Conservation (phyloP, 1,140 invertebrate genomes). For the Agrilus planipennis region DNA sequence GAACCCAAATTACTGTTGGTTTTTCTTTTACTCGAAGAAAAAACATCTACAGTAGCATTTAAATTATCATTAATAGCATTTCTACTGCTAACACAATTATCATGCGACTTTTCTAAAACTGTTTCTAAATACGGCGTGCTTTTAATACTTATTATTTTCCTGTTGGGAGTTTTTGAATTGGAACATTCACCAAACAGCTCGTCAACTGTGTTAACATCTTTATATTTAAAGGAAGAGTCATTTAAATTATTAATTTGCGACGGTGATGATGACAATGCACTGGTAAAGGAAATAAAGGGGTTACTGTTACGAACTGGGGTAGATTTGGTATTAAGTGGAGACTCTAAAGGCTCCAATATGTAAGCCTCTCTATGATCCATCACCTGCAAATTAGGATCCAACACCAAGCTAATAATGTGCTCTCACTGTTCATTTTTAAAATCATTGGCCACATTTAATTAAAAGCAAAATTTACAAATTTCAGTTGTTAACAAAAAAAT, state of each 20-base stretch:
- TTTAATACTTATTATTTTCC: too few species aligned
- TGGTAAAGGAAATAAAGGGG: too few species aligned
- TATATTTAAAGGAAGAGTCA: too few species aligned
- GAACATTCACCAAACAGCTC: too few species aligned
- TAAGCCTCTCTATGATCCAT: constrained; percentile 29
- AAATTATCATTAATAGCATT: constrained; percentile 18
- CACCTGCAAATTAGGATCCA: constrained; percentile 30
- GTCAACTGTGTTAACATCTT: not conserved
- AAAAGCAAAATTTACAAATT: too few species aligned
- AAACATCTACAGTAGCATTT: constrained; percentile 11
- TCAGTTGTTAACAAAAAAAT: too few species aligned
- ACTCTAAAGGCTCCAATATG: constrained; percentile 23
- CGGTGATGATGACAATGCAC: too few species aligned
- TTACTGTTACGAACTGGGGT: not conserved
- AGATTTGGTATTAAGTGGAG: constrained; percentile 20
- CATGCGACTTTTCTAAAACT: constrained; percentile 22
- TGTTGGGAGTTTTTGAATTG: too few species aligned
- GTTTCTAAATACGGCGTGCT: constrained; percentile 19
- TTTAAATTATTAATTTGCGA: too few species aligned
- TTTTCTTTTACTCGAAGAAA: constrained; percentile 21
- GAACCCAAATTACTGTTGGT: constrained; percentile 20
- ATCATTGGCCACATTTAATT: too few species aligned
- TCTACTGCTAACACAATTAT: constrained; percentile 15
- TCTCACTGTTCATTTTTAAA: too few species aligned
- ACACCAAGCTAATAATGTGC: constrained; percentile 19